A percentile compares a stretch with the other conserved stretches of the same genome.
These are phyloP conservation scores for Typhlichthys subterraneus DNA, from an alignment of 2,797 vertebrate genomes.

Conservation along the genomic window DNA sequence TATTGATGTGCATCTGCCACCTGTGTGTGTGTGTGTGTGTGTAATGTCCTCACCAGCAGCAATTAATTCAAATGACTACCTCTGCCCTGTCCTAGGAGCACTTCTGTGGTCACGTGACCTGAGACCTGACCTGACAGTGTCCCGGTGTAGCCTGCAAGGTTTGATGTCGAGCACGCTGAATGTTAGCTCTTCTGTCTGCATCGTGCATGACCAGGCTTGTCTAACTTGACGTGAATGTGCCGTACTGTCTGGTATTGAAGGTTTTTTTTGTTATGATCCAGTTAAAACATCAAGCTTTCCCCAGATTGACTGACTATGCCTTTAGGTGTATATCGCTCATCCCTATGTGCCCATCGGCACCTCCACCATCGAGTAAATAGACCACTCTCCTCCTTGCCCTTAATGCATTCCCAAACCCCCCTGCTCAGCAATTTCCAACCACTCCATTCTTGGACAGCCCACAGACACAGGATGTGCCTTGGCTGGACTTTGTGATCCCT, in stretches of 20 bases:
- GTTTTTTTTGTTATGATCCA: too few species aligned
- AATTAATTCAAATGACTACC: slow-evolving; percentile 57
- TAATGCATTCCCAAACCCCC: slow-evolving; percentile 66
- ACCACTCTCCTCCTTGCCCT: not conserved
- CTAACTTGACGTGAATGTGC: not conserved
- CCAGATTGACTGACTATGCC: too few species aligned
- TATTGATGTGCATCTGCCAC: not conserved
- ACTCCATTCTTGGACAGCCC: slow-evolving; percentile 57
- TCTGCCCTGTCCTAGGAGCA: slow-evolving; percentile 41
- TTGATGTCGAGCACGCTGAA: not conserved
- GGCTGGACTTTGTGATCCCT: slow-evolving; percentile 67
- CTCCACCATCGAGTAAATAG: not conserved
- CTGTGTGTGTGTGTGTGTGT: slow-evolving; percentile 20
- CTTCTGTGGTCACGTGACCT: slow-evolving; percentile 31
- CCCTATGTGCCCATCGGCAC: too few species aligned
- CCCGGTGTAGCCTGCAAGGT: slow-evolving; percentile 33
- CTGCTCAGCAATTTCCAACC: slow-evolving; percentile 62
- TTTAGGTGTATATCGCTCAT: too few species aligned
- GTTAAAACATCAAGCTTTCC: too few species aligned
- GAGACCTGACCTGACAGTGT: slow-evolving; percentile 39
- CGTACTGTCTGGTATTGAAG: too few species aligned
- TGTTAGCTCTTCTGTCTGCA: too few species aligned
- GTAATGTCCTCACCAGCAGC: slow-evolving; percentile 58
- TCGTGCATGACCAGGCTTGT: too few species aligned
- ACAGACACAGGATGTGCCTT: slow-evolving; percentile 75